Conservation (phyloP, 2,113 vertebrate species). For the Eleginops maclovinus region DNA sequence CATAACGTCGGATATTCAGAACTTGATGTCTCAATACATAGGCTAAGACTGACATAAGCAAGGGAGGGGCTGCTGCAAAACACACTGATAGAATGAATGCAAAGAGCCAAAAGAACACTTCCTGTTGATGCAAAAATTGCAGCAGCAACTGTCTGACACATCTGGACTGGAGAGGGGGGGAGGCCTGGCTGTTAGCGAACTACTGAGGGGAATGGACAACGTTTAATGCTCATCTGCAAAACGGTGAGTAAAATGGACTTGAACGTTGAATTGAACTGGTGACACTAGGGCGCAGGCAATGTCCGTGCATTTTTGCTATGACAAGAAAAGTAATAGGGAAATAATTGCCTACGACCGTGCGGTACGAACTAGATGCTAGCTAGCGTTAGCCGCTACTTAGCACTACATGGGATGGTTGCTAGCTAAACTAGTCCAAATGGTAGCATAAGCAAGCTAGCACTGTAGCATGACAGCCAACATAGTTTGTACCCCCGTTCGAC, state of each 20-base stretch:
- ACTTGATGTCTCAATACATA: conserved; percentile 64
- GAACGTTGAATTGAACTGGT: neutral
- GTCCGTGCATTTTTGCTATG: neutral
- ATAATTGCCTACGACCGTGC: conserved; percentile 23
- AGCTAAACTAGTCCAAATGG: conserved; percentile 17
- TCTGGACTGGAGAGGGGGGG: conserved; percentile 84
- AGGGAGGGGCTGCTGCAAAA: conserved; percentile 80
- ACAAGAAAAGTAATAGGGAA: conserved; percentile 21
- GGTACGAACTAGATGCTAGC: conserved; percentile 55
- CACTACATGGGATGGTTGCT: neutral
- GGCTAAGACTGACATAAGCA: conserved; percentile 48
- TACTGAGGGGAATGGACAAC: conserved; percentile 83
- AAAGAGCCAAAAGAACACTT: conserved; percentile 83
- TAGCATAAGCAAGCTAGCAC: conserved; percentile 51
- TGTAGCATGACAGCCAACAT: conserved; percentile 54
- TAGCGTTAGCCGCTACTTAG: conserved; percentile 51
- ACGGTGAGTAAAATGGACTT: conserved; percentile 74
- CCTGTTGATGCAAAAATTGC: conserved; percentile 84
- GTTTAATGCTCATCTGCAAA: conserved; percentile 74
- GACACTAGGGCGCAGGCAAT: neutral
- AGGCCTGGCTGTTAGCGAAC: conserved; percentile 81
- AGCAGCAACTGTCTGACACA: conserved; percentile 84
- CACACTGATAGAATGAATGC: conserved; percentile 74
- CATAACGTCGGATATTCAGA: conserved; percentile 18
- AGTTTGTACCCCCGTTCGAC: conserved; percentile 40